Percentiles rank a stretch among this genome's conserved stretches.
Evolutionary conservation across 2,888 invertebrate genomes (phyloP).

Genomic region (Diadegma fenestrale): DNA sequence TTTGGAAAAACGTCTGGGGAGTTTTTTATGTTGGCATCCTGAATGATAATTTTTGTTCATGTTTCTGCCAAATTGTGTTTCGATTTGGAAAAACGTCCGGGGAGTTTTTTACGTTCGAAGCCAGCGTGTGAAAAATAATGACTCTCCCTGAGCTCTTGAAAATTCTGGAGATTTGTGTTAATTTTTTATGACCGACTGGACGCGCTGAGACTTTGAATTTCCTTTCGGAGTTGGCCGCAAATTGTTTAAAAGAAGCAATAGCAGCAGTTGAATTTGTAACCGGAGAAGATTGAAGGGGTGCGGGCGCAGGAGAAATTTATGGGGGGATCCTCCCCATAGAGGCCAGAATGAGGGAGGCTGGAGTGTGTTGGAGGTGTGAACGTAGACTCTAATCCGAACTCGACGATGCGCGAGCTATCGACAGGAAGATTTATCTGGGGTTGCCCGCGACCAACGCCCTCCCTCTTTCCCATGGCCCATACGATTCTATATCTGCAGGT

Average conservation of each 20-base stretch:
- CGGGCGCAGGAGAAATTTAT: slow-evolving; percentile 25
- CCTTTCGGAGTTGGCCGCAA: slow-evolving; percentile 16
- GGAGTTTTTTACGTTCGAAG: neutral
- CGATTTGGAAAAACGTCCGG: too few species aligned
- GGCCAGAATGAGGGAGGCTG: slow-evolving; percentile 57
- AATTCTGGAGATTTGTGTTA: slow-evolving; percentile 3
- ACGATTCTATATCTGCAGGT: slow-evolving; percentile 10
- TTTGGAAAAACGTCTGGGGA: too few species aligned
- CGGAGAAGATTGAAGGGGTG: slow-evolving; percentile 51
- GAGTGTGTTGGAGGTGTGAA: slow-evolving; percentile 79
- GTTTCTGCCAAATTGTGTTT: too few species aligned
- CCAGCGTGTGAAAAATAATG: neutral
- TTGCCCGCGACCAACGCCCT: slow-evolving; percentile 65
- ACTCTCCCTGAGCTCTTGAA: neutral
- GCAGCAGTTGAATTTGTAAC: slow-evolving; percentile 69
- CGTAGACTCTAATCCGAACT: slow-evolving; percentile 83
- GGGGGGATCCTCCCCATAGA: slow-evolving; percentile 39
- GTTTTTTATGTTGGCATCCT: too few species aligned
- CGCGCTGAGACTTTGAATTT: neutral
- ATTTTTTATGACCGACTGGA: slow-evolving; percentile 28
- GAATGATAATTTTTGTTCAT: too few species aligned
- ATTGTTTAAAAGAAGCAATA: slow-evolving; percentile 49
- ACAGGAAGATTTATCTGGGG: slow-evolving; percentile 83
- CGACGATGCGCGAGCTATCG: slow-evolving; percentile 81
- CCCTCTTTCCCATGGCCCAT: slow-evolving; percentile 29